Base-by-base conservation (phyloP, 2,797 vertebrate species). In the Silurus aristotelis region DNA sequence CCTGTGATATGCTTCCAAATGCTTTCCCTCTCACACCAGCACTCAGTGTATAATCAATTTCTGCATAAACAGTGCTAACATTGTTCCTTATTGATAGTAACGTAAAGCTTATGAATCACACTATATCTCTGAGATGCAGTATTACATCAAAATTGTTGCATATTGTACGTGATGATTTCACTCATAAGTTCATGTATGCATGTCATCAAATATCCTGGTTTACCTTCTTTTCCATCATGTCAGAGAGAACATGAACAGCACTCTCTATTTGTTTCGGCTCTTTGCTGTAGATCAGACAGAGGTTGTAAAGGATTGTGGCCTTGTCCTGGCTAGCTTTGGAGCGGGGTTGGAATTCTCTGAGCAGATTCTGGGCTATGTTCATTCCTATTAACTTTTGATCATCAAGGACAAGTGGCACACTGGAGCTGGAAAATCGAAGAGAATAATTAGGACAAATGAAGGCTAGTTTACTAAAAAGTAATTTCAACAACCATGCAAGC, bases 281-380 rank as follows among this genome's bases (percentile, higher is more conserved):
- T 85, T 88, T 87, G 52, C 92, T 88, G 84, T 93, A 90, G 90
- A 95, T 87, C 60, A 91, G 88, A 58, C 89, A 93, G 61, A 84
- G 88, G 86, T 90, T 91, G 64, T 91, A 82, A 13, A 95, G 92
- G 2, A 89, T 87, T 67, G 80, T 88, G 46, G 91, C 88, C 84
- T 93, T 88, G 66, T 90, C 85, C 78, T 89, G 89, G 1, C 82
- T 85, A 1, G 87, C 25, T 67, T 88, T 80, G 0, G 87, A 93
- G 55, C 85, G 90, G 0, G 90, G 89, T 58, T 70, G 92, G 85
- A 93, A 92, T 46, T 92, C 89, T 2, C 88, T 90, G n/a, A 95
- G 90, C 20, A 94, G 89, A 85, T 94, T 95, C 90, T 93, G 92
- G 0, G 93, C 92, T 0, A 92, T 94, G 66, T 82, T 90, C 48